Base-by-base conservation (phyloP, 2,113 vertebrate genomes). In the Upupa epops region DNA sequence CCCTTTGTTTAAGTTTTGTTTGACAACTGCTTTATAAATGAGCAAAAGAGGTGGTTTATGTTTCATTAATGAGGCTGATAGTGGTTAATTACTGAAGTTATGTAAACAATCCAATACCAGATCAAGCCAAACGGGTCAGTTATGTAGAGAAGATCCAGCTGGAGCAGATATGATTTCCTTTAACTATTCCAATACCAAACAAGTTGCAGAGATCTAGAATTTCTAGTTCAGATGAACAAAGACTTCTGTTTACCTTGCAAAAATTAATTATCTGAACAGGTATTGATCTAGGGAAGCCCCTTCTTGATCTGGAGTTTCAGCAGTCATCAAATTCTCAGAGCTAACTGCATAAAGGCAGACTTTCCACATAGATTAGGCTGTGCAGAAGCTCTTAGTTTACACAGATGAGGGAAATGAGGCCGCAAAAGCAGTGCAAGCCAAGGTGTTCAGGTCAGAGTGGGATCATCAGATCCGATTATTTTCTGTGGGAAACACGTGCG, bases 31-130 rank as follows among this genome's bases (percentile, higher is more conserved):
- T 97, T 97, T 96, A 98, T 96, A 97, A 98, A 97, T 97, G 96
- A 97, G 74, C 91, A 94, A 86, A 93, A 95, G 96, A 97, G 96
- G 96, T 97, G 96, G 97, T 97, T 98, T 98, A 97, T 97, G 97
- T 98, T 98, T 97, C 97, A 97, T 98, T 98, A 98, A 98, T 97
- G 97, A 97, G 97, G 93, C 95, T 90, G 97, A 98, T 97, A 98
- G 95, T 97, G 95, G 96, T 96, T 98, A 98, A 98, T 98, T 98
- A 97, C 96, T 95, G 90, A 97, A 95, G 91, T 97, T 96, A 92
- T 87, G 29, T 98, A 97, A 98, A 98, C 96, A 98, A 82, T 94
- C 96, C 93, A 95, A 95, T 97, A 93, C 85, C 95, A 97, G 97
- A 98, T 97, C 95, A 97, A 96, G 94, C 95, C 93, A 86, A 92